Conservation (phyloP, 1,140 invertebrate genomes). For the Diorhabda carinulata region DNA sequence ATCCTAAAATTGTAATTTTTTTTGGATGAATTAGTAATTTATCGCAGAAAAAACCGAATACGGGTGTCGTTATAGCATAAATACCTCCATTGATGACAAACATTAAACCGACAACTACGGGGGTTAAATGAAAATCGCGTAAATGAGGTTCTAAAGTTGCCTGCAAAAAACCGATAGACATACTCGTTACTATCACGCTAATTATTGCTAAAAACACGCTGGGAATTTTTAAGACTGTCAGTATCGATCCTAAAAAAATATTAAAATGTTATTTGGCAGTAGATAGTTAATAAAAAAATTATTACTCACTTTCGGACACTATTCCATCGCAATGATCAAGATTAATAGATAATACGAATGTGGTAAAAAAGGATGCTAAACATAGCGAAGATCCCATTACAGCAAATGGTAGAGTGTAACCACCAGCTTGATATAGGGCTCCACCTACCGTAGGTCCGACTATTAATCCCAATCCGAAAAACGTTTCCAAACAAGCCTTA, state of each 20-base stretch:
- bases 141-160: slow-evolving; percentile 80
- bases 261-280: not conserved
- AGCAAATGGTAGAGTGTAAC: slow-evolving; percentile 82
- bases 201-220: slow-evolving; percentile 63
- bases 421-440: slow-evolving; percentile 72
- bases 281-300: not conserved
- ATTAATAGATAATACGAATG: slow-evolving; percentile 66
- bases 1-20: slow-evolving; percentile 63
- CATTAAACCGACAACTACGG: slow-evolving; percentile 74
- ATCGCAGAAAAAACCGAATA: slow-evolving; percentile 79
- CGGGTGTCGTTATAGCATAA: slow-evolving; percentile 76
- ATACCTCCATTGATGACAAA: slow-evolving; percentile 84
- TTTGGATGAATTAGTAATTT: slow-evolving; percentile 58
- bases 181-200: slow-evolving; percentile 69
- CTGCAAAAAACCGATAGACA: slow-evolving; percentile 77
- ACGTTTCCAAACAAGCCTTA: slow-evolving; percentile 81
- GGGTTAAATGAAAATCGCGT: slow-evolving; percentile 67
- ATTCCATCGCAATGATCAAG: slow-evolving; percentile 40
- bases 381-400: slow-evolving; percentile 76
- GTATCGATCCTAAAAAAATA: slow-evolving; percentile 54
- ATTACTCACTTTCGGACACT: not conserved
- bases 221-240: slow-evolving; percentile 62
- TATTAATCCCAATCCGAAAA: slow-evolving; percentile 83
- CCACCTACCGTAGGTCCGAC: slow-evolving; percentile 83
- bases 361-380: slow-evolving; percentile 68